Conservation (phyloP, 2,888 invertebrate genomes). For the Macaria notata region DNA sequence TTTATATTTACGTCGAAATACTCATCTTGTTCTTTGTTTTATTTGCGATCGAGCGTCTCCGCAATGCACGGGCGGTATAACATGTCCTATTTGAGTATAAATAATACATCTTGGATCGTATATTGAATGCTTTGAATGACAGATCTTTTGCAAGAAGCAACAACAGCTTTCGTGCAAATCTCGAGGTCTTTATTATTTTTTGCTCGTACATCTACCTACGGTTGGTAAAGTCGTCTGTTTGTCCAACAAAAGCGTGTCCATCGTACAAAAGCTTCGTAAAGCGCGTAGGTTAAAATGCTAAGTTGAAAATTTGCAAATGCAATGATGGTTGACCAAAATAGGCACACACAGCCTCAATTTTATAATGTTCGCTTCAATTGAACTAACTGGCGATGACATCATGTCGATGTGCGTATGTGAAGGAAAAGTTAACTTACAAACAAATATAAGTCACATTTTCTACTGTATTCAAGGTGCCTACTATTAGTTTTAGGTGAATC, state of each 20-base stretch:
- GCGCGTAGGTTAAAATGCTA: conserved; percentile 16
- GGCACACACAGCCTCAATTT: conserved; percentile 31
- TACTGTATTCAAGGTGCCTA: neutral
- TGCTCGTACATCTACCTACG: neutral
- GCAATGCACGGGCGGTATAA: conserved; percentile 17
- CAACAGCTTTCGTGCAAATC: conserved; percentile 9
- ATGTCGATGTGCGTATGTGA: conserved; percentile 33
- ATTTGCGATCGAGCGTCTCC: conserved; percentile 22
- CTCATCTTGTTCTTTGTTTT: conserved; percentile 53
- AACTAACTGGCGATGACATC: conserved; percentile 50
- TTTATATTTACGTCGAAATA: conserved; percentile 58
- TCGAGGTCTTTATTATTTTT: conserved; percentile 7
- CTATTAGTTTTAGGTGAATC: conserved; percentile 11
- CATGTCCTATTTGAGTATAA: conserved; percentile 25
- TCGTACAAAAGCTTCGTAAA: neutral
- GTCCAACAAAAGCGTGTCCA: neutral
- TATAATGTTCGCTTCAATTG: conserved; percentile 43
- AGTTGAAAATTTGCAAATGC: conserved; percentile 22
- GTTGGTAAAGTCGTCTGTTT: neutral
- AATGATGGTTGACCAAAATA: conserved; percentile 25
- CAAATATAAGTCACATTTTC: conserved; percentile 7
- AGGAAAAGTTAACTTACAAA: conserved; percentile 22
- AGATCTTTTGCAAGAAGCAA: conserved; percentile 14
- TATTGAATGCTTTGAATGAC: conserved; percentile 19
- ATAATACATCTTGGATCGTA: conserved; percentile 18